A percentile compares a stretch with the other conserved stretches of the same genome.
Conservation (phyloP, 2,113 vertebrate species). For the Toxostoma redivivum region DNA sequence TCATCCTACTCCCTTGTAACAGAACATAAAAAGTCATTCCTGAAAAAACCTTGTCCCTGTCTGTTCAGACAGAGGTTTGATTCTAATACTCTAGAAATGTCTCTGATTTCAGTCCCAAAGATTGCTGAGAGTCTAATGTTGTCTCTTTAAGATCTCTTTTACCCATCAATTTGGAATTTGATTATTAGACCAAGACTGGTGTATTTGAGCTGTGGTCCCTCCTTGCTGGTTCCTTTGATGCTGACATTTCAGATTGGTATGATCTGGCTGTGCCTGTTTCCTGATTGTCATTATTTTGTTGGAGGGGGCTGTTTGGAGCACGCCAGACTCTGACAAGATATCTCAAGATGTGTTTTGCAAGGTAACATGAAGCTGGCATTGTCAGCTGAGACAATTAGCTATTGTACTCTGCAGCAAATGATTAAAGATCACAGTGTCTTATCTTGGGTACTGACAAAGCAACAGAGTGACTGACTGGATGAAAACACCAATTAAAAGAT, state of each 20-base stretch:
- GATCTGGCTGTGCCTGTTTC: neutral
- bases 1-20: neutral
- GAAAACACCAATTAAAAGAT: neutral
- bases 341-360: neutral
- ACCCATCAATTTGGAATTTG: neutral
- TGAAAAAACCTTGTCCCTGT: neutral
- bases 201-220: neutral
- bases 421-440: neutral
- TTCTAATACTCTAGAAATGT: neutral
- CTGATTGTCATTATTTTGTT: neutral
- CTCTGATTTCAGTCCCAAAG: neutral
- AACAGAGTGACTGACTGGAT: neutral
- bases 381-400: neutral
- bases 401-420: neutral
- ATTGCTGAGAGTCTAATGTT: neutral
- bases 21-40: neutral
- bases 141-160: neutral
- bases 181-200: neutral
- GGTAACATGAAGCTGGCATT: neutral
- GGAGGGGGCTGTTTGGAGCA: neutral
- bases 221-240: neutral
- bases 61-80: neutral
- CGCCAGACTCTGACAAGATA: neutral
- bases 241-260: neutral
- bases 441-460: neutral